phyloP scores from a whole-genome alignment of 2,113 vertebrate species.

The Xiphophorus couchianus region DNA sequence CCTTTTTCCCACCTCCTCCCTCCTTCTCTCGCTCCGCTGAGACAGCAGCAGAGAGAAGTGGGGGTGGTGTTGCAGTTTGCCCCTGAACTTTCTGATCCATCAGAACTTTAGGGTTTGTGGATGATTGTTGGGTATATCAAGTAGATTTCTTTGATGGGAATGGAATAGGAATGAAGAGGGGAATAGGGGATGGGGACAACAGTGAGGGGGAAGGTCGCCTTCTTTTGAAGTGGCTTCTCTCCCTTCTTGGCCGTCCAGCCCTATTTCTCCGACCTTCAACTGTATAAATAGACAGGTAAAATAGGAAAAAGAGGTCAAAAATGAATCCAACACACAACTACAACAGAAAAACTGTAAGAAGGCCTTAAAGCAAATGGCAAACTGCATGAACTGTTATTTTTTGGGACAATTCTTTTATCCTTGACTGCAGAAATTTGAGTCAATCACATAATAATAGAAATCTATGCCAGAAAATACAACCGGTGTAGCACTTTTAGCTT shows the following conservation, averaged over 20 bases:
- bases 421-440: not conserved
- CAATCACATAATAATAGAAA: not conserved
- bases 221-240: conserved; percentile 56
- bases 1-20: conserved; percentile 79
- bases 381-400: not conserved
- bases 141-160: conserved; percentile 55
- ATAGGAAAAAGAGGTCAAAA: conserved; percentile 21
- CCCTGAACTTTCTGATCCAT: conserved; percentile 84
- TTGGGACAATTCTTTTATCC: not conserved
- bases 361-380: too few relatives aligned
- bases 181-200: conserved; percentile 57
- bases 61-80: conserved; percentile 75
- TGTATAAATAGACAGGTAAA: conserved; percentile 49
- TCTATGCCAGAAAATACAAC: not conserved
- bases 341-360: conserved; percentile 42
- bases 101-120: conserved; percentile 50
- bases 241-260: conserved; percentile 69
- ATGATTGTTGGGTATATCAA: conserved; percentile 46
- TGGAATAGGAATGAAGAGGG: conserved; percentile 45
- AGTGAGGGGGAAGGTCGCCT: conserved; percentile 67
- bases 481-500: not conserved
- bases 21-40: conserved; percentile 79
- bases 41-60: conserved; percentile 68
- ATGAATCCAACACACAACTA: conserved; percentile 46
- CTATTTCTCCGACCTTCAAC: conserved; percentile 78